Evolutionary conservation across 2,888 invertebrate species (phyloP), one percentile per base, ranked within the genome.

Genomic region (Mesoligia furuncula): DNA sequence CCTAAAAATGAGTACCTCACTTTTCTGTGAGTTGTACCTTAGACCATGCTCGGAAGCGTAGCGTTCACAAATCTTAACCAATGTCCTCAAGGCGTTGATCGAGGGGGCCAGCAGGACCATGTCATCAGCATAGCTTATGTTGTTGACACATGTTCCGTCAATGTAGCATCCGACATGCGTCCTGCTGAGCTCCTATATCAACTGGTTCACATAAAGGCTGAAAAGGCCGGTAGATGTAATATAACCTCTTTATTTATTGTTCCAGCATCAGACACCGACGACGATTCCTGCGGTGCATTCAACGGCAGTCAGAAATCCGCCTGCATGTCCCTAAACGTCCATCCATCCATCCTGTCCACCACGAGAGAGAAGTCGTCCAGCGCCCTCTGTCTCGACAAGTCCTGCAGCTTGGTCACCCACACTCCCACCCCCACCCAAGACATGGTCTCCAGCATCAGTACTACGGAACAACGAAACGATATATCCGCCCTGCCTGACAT

Each of bases 391-490:
- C 94, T 97, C 61, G 97, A 97, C 91, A 97, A 97, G 80, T 97
- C 97, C 5, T 95, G 94, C 83, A 95, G 96, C 80, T 88, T 96
- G 84, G 93, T 96, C 89, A 97, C 97, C 42, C 96, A 97, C 88
- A 97, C 97, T 0, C 97, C 97, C 1, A 97, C 97, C 0, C 96
- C 97, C 7, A 97, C 97, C 0, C 97, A 97, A 81, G 97, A 97
- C 90, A 97, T 97, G 97, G 97, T 97, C 42, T 97, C 97, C 2
- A 97, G 97, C 75, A 94, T 97, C 45, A 97, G 96, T 84, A 97
- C 96, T 0, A 96, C 97, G 0, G 97, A 97, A 85, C 96, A 96
- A 83, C 91, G 95, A 39, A 95, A 96, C 89, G 97, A 97, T 87
- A 88, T 91, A 42, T 97, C 97, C 11, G 95, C 96, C 0, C 85